Conservation (phyloP, 2,888 invertebrate genomes). For the Eurytoma adleriae region DNA sequence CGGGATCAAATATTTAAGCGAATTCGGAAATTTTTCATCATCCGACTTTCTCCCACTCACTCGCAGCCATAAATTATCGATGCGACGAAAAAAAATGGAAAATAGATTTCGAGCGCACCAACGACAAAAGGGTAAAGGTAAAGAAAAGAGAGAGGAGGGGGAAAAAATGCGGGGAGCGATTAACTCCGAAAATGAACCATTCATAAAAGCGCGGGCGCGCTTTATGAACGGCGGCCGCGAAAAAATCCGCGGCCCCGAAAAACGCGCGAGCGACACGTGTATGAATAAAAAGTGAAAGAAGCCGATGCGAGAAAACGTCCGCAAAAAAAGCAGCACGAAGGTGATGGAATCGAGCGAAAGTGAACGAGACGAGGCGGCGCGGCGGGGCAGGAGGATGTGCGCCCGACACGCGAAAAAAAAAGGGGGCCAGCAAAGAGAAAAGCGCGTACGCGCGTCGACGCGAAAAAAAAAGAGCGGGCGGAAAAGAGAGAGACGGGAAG, state of each 20-base stretch:
- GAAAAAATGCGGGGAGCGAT: no score
- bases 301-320: neutral
- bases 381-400: conserved; percentile 3
- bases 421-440: neutral
- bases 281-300: conserved; percentile 21
- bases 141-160: no score
- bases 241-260: no score
- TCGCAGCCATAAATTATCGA: no score
- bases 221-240: no score
- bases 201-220: neutral
- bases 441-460: conserved; percentile 3
- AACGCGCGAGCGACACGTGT: neutral
- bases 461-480: neutral
- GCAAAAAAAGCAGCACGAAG: conserved; percentile 22
- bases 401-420: neutral
- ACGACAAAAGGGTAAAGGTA: no score
- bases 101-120: no score
- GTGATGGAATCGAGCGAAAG: conserved; percentile 56
- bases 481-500: neutral
- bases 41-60: no score
- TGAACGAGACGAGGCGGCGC: conserved; percentile 41
- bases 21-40: no score
- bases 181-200: neutral
- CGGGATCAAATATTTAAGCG: no score
- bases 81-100: no score